Percentiles rank a stretch among this genome's conserved stretches.
phyloP scores from a whole-genome alignment of 2,888 invertebrate species.

The Escarpia spicata region DNA sequence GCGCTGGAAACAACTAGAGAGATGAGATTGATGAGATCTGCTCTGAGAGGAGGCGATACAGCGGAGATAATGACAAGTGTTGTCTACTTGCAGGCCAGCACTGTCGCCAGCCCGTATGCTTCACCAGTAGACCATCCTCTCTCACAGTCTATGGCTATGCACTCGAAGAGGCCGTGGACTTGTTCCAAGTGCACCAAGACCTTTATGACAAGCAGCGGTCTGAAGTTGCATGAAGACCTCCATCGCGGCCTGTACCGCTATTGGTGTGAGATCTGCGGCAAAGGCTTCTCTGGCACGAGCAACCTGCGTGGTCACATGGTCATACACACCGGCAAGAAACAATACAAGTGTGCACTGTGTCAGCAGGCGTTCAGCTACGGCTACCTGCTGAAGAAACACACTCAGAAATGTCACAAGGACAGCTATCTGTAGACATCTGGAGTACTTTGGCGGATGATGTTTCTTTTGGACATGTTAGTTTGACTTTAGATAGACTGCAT shows the following conservation, averaged over 20 bases:
- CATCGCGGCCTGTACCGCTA: conserved; percentile 31
- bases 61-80: no score
- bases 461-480: not conserved
- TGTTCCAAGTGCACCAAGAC: conserved; percentile 28
- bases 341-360: conserved; percentile 23
- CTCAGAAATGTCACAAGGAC: not conserved
- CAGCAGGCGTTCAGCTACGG: conserved; percentile 25
- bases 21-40: no score
- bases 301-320: conserved; percentile 31
- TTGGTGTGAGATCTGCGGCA: conserved; percentile 27
- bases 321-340: conserved; percentile 22
- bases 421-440: not conserved
- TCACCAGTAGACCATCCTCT: not conserved
- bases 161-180: not conserved
- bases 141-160: not conserved
- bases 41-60: no score
- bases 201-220: conserved; percentile 25
- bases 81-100: not conserved
- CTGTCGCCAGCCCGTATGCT: not conserved
- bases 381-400: conserved; percentile 21
- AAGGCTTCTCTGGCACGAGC: conserved; percentile 30
- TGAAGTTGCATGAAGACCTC: conserved; percentile 25
- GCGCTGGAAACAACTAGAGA: no score
- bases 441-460: not conserved
- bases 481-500: not conserved